These are phyloP conservation scores for Cephus cinctus DNA, from an alignment of 1,140 invertebrate genomes.

Conservation along the genomic window DNA sequence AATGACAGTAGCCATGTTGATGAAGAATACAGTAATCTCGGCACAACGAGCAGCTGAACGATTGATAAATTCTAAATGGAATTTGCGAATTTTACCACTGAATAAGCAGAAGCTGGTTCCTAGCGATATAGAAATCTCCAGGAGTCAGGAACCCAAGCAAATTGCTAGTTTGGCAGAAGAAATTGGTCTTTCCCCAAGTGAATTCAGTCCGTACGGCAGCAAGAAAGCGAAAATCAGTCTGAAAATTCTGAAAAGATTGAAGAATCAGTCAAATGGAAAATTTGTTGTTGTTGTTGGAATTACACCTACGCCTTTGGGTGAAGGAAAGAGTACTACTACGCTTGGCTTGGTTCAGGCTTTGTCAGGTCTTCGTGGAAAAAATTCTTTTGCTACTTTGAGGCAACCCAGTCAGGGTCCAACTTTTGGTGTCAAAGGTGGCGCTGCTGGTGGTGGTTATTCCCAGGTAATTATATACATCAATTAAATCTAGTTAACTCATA, in stretches of 20 bases:
- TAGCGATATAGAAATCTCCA: conserved; percentile 88
- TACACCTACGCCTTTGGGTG: conserved; percentile 94
- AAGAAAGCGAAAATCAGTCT: conserved; percentile 96
- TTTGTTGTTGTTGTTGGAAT: conserved; percentile 96
- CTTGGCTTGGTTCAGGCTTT: conserved; percentile 94
- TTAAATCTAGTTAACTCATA: too few relatives aligned
- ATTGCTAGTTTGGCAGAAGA: conserved; percentile 77
- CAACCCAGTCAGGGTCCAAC: conserved; percentile 99
- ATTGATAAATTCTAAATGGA: conserved; percentile 63
- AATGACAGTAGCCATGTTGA: conserved; percentile 98
- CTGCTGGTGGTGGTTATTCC: conserved; percentile 92
- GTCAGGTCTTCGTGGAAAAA: conserved; percentile 78
- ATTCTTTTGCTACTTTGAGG: conserved; percentile 93
- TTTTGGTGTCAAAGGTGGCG: conserved; percentile 97
- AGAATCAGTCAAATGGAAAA: conserved; percentile 74
- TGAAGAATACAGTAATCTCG: conserved; percentile 91
- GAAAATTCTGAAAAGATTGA: conserved; percentile 75
- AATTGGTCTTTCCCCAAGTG: conserved; percentile 78
- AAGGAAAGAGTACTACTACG: conserved; percentile 96
- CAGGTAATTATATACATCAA: too few relatives aligned
- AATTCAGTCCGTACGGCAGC: conserved; percentile 88
- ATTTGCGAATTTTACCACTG: conserved; percentile 62
- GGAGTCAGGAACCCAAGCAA: conserved; percentile 84
- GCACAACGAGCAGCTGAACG: conserved; percentile 66
- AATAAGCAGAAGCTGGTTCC: conserved; percentile 68